Evolutionary conservation across 2,797 vertebrate species (phyloP).

Genomic region (Vespertilio murinus): DNA sequence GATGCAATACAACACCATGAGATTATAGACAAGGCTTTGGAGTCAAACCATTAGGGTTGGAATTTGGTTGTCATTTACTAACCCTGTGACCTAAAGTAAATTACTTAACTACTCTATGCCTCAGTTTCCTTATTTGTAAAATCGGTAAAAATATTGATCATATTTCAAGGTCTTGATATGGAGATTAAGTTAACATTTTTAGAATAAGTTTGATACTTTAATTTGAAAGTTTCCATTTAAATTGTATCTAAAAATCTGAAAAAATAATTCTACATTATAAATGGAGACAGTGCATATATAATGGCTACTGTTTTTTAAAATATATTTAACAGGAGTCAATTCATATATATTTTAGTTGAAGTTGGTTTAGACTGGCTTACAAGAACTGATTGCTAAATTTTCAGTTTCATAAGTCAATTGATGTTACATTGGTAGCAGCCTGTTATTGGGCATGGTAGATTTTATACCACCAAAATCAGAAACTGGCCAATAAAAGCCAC

Average conservation of each 20-base stretch:
- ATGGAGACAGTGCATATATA: not conserved
- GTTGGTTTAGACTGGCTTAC: not conserved
- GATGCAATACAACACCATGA: not conserved
- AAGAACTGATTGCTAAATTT: not conserved
- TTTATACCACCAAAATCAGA: not conserved
- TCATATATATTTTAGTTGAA: not conserved
- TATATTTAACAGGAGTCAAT: not conserved
- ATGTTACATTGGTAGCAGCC: not conserved
- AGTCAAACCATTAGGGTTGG: not conserved
- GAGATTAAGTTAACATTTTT: not conserved
- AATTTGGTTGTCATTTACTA: not conserved
- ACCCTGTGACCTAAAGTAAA: not conserved
- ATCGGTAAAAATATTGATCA: not conserved
- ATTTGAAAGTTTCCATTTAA: not conserved
- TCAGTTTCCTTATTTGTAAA: not conserved
- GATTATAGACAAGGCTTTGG: not conserved
- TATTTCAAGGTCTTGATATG: not conserved
- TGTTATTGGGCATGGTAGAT: not conserved
- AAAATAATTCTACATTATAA: slow-evolving; percentile 10
- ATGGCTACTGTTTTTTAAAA: not conserved
- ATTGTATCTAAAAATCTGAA: not conserved
- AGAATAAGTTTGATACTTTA: not conserved
- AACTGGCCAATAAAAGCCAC: not conserved
- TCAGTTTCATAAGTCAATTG: not conserved
- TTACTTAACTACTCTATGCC: not conserved